Evolutionary conservation across 2,888 invertebrate species (phyloP), one percentile per base, ranked within the genome.

Genomic region (Cosmia trapezina): DNA sequence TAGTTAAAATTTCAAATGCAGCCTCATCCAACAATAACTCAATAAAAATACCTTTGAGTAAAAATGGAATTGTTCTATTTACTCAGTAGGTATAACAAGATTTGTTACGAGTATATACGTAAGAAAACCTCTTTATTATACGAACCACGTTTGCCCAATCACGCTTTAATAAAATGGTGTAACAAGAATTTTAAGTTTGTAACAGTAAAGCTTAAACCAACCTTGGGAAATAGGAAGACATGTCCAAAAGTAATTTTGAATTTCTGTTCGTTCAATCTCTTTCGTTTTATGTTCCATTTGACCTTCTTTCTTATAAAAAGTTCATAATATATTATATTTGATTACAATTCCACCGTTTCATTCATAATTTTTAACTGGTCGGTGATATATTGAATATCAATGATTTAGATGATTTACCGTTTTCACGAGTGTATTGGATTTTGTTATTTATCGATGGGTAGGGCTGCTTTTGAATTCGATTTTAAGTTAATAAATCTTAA

Each of bases 141-240:
- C 88, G 63, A 73, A 56, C 71, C 85, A 86, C 90, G 89, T 89
- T 83, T 84, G 78, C 80, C 81, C 87, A 91, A 91, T 90, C 88
- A 89, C 78, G 87, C 80, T 85, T 85, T 83, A 87, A 89, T 89
- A 89, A 90, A 89, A 89, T 80, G 83, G 86, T 86, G 85, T 85
- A 87, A 84, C 87, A 84, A 86, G 89, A 89, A 90, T 89, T 86
- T 82, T 78, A 84, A 86, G 68, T 77, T 72, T 6, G 37, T 87
- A 86, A 86, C 87, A 79, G 86, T 87, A 80, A 83, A 76, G 54
- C 22, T 64, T 81, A 78, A 83, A 33, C 66, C 45, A 76, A 62
- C 63, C 65, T 75, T 73, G 66, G 66, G 70, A 76, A 73, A 59
- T 45, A n/a, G n/a, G 47, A 65, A 73, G 51, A 49, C 60, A 64